Base-by-base conservation (phyloP, 2,113 vertebrate genomes). In the Aptenodytes forsteri region DNA sequence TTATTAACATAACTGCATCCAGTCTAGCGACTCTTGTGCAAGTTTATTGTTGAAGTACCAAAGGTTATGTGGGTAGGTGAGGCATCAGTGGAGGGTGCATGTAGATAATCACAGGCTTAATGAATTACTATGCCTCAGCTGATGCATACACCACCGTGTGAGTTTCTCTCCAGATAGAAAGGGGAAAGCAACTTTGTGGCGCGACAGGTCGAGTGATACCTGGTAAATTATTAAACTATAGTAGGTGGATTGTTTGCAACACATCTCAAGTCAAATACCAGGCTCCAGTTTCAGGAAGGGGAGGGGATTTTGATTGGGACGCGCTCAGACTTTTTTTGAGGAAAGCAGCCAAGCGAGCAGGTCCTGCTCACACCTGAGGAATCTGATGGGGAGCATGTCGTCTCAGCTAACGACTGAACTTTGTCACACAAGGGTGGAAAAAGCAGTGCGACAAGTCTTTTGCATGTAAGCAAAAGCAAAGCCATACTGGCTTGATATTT, bases 341-440 rank as follows among this genome's bases (percentile, higher is more conserved):
- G 55, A 62, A 73, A 70, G 50, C 55, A 70, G 61, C 13, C 36
- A 73, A 40, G 5, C 0, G 1, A 73, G 58, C 19, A 23, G 46
- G 65, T 55, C 46, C 65, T 38, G 58, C 58, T 64, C 46, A 21
- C 56, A 36, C 38, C 62, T 7, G n/a, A 83, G 54, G 40, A 38
- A 49, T 2, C 3, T 38, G 61, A 50, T 8, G 4, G 29, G 13
- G 32, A 55, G 34, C 47, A 5, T 1, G 1, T 7, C 0, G 0
- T 27, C 58, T 70, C n/a, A 0, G 0, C 49, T 19, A 8, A 32
- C 2, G 3, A 30, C 44, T 29, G 72, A 26, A 23, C 54, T 90
- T 91, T 71, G 72, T 61, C 83, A 76, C 56, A 23, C 25, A 1
- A 23, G 38, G 34, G 16, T 34, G 30, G 54, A 44, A 88, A 82